These are phyloP conservation scores for Eugnorisma glareosa DNA, from an alignment of 2,888 invertebrate species.

Conservation along the genomic window DNA sequence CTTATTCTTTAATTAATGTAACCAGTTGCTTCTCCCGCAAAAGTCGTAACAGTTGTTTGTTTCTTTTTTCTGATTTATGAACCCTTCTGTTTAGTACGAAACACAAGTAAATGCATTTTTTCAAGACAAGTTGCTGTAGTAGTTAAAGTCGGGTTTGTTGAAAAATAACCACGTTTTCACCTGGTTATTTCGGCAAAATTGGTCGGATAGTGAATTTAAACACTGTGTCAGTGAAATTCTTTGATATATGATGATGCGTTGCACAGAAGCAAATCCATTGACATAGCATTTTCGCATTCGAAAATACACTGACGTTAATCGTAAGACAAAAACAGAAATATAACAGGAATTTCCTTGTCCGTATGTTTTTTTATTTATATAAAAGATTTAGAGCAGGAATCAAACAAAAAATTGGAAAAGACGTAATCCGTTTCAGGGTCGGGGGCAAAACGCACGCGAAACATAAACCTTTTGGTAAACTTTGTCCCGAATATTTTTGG, in stretches of 20 bases:
- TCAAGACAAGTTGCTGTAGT: background rate
- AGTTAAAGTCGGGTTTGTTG: background rate
- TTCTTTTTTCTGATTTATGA: conserved; percentile 36
- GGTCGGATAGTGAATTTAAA: conserved; percentile 1
- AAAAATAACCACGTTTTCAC: background rate
- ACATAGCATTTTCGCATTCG: background rate
- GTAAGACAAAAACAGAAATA: conserved; percentile 39
- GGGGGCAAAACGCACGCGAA: conserved; percentile 37
- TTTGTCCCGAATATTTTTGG: conserved; percentile 35
- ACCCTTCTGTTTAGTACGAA: conserved; percentile 6
- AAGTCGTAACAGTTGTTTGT: conserved; percentile 32
- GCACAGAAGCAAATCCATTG: background rate
- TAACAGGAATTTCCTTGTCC: conserved; percentile 44
- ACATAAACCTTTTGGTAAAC: conserved; percentile 57
- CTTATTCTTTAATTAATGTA: conserved; percentile 39
- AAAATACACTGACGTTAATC: conserved; percentile 30
- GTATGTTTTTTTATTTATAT: conserved; percentile 51
- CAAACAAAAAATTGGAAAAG: conserved; percentile 62
- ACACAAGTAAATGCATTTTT: conserved; percentile 2
- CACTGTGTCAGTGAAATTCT: background rate
- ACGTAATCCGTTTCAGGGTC: conserved; percentile 59
- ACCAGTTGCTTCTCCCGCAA: conserved; percentile 50
- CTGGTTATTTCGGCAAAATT: background rate
- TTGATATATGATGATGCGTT: conserved; percentile 6
- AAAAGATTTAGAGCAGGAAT: conserved; percentile 54